phyloP scores from a whole-genome alignment of 2,113 vertebrate species.

The Alethe diademata region DNA sequence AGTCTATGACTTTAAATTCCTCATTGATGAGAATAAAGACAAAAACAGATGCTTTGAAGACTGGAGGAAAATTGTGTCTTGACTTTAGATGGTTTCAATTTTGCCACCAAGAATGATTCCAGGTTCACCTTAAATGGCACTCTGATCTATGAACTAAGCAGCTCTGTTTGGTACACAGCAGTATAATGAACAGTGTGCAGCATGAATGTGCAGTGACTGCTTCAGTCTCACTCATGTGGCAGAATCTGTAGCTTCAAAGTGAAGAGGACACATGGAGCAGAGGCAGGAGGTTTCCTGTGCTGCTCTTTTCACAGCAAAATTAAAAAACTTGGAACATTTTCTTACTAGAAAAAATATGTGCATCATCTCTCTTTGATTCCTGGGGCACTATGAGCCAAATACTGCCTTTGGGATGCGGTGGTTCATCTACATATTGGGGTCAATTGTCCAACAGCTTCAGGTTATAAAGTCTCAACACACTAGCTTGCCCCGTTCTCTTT shows the following conservation, averaged over 20 bases:
- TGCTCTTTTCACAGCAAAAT: constrained; percentile 12
- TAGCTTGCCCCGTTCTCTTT: too few species aligned
- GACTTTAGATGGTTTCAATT: constrained; percentile 55
- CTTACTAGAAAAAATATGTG: not conserved
- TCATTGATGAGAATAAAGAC: constrained; percentile 54
- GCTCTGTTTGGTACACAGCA: not conserved
- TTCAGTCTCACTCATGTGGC: not conserved
- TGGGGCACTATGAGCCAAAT: not conserved
- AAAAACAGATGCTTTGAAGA: constrained; percentile 42
- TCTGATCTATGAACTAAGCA: not conserved
- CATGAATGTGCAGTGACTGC: not conserved
- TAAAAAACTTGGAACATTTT: not conserved
- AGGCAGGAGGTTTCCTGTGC: not conserved
- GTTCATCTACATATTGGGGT: too few species aligned
- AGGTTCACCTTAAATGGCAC: constrained; percentile 45
- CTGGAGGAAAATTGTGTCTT: constrained; percentile 6
- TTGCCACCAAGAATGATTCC: constrained; percentile 30
- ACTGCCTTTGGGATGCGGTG: not conserved
- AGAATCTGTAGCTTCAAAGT: not conserved
- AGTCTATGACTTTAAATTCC: constrained; percentile 45
- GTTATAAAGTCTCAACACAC: too few species aligned
- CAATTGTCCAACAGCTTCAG: too few species aligned
- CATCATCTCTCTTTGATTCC: not conserved
- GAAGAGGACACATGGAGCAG: not conserved
- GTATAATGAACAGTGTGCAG: not conserved